Percentiles rank a stretch among this genome's conserved stretches.
These are phyloP conservation scores for Delphinapterus leucas DNA, from an alignment of 2,113 vertebrate species.

Conservation along the genomic window DNA sequence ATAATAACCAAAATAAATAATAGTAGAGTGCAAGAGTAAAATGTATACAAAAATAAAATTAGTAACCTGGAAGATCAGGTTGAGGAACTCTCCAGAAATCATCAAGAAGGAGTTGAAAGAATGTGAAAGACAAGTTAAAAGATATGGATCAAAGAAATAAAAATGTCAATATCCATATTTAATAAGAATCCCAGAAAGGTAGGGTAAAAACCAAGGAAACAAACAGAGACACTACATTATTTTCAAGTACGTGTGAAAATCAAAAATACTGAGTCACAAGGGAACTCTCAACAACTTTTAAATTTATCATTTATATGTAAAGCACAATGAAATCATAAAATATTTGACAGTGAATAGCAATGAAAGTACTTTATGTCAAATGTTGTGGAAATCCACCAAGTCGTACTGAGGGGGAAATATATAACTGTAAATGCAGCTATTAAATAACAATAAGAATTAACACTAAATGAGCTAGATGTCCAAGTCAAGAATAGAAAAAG, in stretches of 20 bases:
- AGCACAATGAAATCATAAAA: not conserved
- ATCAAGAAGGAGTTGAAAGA: not conserved
- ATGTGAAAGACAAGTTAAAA: not conserved
- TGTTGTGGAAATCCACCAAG: not conserved
- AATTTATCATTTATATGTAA: conserved; percentile 42
- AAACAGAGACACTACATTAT: not conserved
- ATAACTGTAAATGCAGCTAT: not conserved
- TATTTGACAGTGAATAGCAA: conserved; percentile 4
- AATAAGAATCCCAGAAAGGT: not conserved
- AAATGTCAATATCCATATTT: not conserved
- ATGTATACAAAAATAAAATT: not conserved
- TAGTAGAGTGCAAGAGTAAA: not conserved
- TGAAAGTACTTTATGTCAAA: not conserved
- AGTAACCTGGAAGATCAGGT: not conserved
- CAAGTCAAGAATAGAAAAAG: not conserved
- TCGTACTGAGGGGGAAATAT: not conserved
- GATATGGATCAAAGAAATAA: not conserved
- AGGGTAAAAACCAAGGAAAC: not conserved
- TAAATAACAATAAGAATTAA: not conserved
- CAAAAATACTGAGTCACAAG: not conserved
- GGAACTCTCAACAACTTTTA: not conserved
- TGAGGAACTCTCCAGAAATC: not conserved
- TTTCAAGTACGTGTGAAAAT: not conserved
- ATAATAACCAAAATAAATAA: not conserved
- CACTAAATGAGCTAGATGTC: not conserved